Base-by-base conservation (phyloP, 2,888 invertebrate species). In the Phragmatobia fuliginosa region DNA sequence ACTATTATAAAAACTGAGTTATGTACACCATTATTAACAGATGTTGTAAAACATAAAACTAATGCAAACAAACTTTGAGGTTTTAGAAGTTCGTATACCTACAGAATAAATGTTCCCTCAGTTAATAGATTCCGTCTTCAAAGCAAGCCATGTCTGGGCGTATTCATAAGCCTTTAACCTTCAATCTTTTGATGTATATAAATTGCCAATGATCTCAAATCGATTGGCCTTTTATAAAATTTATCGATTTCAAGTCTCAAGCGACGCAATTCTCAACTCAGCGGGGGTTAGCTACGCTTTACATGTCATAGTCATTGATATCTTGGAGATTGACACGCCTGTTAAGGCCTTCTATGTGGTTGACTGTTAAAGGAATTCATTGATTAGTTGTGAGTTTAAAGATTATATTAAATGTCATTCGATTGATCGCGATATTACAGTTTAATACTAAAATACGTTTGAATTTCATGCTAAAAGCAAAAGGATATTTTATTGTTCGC, bases 151-250 rank as follows among this genome's bases (percentile, higher is more conserved):
- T 56, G 28, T 56, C 28, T 28, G 5, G 25, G 28, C 62, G 38
- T 41, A 45, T 60, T 60, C 33, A 33, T 60, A 60, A 60, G 59
- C 33, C 59, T 60, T 60, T 60, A 32, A 41, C 38, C 28, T 31
- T 41, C 10, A 41, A 62, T 62, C 62, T 38, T 62, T 62, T 62
- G 41, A 28, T 56, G 56, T 60, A n/a, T 32, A 62, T 38, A 62
- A 62, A 62, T 65, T 65, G 65, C 56, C 65, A 60, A 59, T 16
- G 66, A 59, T 59, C 31, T 59, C 59, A n/a, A 66, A 66, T 32
- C 32, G 58, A 36, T 59, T 66, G 59, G 32, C 7, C 28, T 36
- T 58, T 56, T 65, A 56, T 58, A 65, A 41, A 63, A 45, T 63
- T 63, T 41, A 49, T 32, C 21, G 59, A 60, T 41, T 31, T 41